Evolutionary conservation across 2,113 vertebrate genomes (phyloP), one percentile per base, ranked within the genome.

Genomic region (Gallinago media): DNA sequence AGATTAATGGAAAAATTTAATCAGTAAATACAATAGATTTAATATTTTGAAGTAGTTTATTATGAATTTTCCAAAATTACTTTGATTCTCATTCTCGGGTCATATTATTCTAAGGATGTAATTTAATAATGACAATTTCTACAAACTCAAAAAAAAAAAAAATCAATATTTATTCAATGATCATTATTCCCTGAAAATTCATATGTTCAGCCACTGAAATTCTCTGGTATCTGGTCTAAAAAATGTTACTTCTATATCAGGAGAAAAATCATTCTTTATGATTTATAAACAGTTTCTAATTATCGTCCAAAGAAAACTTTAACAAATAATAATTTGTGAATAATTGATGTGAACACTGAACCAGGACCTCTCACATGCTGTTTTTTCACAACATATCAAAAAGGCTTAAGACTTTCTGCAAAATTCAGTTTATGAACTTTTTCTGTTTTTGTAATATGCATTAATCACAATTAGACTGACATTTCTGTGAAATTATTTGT

Each of bases 381-480:
- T 52, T 80, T 86, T 4, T 34, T 66, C 46, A 86, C 15, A 46
- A 25, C 2, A 16, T 36, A 61, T 26, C 10, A 73, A 67, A 72
- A 67, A 50, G 0, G 2, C 9, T 67, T 52, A 74, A 62, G 7
- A 12, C 14, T n/a, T 86, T 80, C 49, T 58, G 0, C 8, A 68
- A 79, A 88, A 88, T 5, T 42, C 56, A 10, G 7, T 76, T 90
- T 63, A 27, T 63, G 15, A 80, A 5, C 16, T 9, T 9, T 55
- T 66, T 6, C 49, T 68, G 25, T 4, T 3, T 82, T 84, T 75
- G 36, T 3, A 72, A 19, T 34, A 11, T 21, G 2, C 0, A 0
- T 38, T 85, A 40, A 49, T 42, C 2, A 2, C 18, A 85, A 34
- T 2, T 50, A 16, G 11, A 54, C 27, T 0, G 1, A 62, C 6